Evolutionary conservation across 1,140 invertebrate genomes (phyloP).

Genomic region (Trigoniulus corallinus): DNA sequence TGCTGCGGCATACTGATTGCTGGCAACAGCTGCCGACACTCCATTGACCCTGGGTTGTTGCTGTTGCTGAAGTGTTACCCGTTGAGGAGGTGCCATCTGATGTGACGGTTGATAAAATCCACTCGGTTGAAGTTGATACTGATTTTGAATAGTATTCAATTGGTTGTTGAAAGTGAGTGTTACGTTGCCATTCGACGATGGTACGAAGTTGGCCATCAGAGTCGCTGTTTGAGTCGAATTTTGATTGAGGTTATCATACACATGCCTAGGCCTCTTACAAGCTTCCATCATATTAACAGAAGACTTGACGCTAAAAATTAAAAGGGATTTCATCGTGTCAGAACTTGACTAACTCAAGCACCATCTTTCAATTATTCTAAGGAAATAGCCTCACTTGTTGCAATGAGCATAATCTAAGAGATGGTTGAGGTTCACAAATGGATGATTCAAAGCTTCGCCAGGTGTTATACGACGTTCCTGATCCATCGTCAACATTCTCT

Average conservation of each 20-base stretch:
- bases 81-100: slow-evolving; percentile 18
- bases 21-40: slow-evolving; percentile 30
- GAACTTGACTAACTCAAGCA: background rate
- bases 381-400: slow-evolving; percentile 50
- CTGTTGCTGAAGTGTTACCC: slow-evolving; percentile 20
- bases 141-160: slow-evolving; percentile 32
- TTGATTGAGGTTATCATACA: slow-evolving; percentile 13
- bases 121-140: slow-evolving; percentile 67
- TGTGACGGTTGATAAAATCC: slow-evolving; percentile 22
- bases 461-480: slow-evolving; percentile 85
- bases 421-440: slow-evolving; percentile 83
- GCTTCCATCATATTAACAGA: slow-evolving; percentile 95
- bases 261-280: slow-evolving; percentile 25
- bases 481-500: slow-evolving; percentile 95
- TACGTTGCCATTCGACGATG: slow-evolving; percentile 61
- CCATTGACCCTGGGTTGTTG: slow-evolving; percentile 16
- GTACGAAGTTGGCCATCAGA: slow-evolving; percentile 44
- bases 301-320: slow-evolving; percentile 48
- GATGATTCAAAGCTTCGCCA: slow-evolving; percentile 84
- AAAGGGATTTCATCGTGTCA: too few relatives aligned
- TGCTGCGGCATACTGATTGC: slow-evolving; percentile 35
- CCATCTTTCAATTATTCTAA: too few relatives aligned
- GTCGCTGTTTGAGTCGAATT: slow-evolving; percentile 16
- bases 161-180: slow-evolving; percentile 75
- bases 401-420: slow-evolving; percentile 91